phyloP scores from a whole-genome alignment of 2,888 invertebrate genomes.

The Metacarcinus magister region DNA sequence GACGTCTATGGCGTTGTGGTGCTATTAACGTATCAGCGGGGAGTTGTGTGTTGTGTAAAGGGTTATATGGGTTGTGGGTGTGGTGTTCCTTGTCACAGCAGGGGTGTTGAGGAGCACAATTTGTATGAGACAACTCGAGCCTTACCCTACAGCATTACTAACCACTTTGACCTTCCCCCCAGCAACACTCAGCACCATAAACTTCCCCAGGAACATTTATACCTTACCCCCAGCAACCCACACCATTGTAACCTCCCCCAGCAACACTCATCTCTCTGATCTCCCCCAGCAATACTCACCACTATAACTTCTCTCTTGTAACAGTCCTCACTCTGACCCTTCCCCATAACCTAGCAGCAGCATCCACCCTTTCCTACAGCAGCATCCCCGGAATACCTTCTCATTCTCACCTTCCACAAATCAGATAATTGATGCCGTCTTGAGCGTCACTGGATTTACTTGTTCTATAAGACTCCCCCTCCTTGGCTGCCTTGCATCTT shows the following conservation, averaged over 20 bases:
- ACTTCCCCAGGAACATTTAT: neutral
- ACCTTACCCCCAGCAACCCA: neutral
- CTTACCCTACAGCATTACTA: neutral
- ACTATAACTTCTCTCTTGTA: neutral
- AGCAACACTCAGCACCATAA: neutral
- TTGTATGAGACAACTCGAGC: neutral
- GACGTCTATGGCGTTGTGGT: neutral
- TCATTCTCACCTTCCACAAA: slow-evolving; percentile 17
- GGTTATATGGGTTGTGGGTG: neutral
- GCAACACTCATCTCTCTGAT: neutral
- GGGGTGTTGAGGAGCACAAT: neutral
- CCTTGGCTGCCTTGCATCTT: neutral
- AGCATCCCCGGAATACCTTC: neutral
- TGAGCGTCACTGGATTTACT: slow-evolving; percentile 5
- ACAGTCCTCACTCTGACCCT: neutral
- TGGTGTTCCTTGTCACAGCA: neutral
- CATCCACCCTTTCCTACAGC: neutral
- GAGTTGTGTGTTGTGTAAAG: neutral
- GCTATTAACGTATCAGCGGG: neutral
- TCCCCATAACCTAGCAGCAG: neutral
- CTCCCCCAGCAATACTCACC: neutral
- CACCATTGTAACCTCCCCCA: neutral
- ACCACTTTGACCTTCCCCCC: neutral
- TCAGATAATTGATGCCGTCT: neutral
- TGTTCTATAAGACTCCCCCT: neutral